phyloP scores from a whole-genome alignment of 2,113 vertebrate species.

The Furnarius figulus region DNA sequence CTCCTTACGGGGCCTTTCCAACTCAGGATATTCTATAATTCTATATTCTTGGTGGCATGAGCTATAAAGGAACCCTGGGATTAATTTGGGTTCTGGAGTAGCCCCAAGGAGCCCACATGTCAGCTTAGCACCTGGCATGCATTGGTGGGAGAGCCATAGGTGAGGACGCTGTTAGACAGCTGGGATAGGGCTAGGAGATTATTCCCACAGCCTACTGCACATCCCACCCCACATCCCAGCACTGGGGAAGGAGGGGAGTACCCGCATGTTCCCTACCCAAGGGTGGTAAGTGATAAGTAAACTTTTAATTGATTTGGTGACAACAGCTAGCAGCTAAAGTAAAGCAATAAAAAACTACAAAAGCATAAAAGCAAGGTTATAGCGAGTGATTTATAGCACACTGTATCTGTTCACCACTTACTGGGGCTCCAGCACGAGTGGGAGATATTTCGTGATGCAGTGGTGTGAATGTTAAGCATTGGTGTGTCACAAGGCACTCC shows the following conservation, averaged over 20 bases:
- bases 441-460: neutral
- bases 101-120: neutral
- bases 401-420: conserved; percentile 12
- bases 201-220: neutral
- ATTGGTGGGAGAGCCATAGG: neutral
- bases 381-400: neutral
- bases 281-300: neutral
- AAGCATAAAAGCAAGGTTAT: conserved; percentile 15
- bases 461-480: conserved; percentile 16
- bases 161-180: neutral
- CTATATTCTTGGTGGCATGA: neutral
- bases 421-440: neutral
- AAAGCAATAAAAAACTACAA: conserved; percentile 34
- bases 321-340: neutral
- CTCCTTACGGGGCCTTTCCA: neutral
- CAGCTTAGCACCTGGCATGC: rapidly evolving
- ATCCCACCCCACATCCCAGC: neutral
- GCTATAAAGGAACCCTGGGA: neutral
- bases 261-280: neutral
- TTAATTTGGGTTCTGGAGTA: neutral
- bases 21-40: neutral
- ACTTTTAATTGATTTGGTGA: neutral
- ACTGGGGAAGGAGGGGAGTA: neutral
- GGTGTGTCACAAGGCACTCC: neutral
- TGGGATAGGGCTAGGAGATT: neutral